Percentiles rank a stretch among this genome's conserved stretches.
These are phyloP conservation scores for Microcebus murinus DNA, from an alignment of 2,113 vertebrate species.

Conservation along the genomic window DNA sequence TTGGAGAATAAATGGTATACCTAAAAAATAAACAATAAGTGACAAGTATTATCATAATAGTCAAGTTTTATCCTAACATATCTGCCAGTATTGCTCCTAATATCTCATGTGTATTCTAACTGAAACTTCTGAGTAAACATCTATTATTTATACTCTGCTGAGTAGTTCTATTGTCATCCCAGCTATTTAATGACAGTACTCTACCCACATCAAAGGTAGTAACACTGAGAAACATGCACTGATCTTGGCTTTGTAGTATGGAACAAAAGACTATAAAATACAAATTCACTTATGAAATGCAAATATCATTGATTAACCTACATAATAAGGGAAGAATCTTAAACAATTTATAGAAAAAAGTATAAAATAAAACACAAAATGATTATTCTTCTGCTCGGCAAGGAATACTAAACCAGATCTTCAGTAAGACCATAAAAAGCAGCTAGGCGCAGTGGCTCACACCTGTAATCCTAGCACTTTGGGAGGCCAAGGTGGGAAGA, in stretches of 20 bases:
- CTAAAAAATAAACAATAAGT: constrained; percentile 81
- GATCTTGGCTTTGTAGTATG: neutral
- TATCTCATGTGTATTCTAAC: neutral
- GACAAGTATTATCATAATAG: neutral
- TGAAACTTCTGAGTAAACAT: constrained; percentile 9
- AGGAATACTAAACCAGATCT: constrained; percentile 13
- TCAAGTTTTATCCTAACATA: neutral
- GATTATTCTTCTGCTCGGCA: constrained; percentile 1
- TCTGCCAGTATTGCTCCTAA: neutral
- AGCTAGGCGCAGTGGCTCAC: no score
- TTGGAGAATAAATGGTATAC: constrained; percentile 98
- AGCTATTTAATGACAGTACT: constrained; percentile 35
- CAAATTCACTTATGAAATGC: constrained; percentile 42
- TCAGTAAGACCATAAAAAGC: constrained; percentile 31
- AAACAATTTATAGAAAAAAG: constrained; percentile 43
- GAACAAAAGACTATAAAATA: constrained; percentile 42
- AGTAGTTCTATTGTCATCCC: neutral
- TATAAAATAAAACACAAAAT: constrained; percentile 52
- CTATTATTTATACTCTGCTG: constrained; percentile 19
- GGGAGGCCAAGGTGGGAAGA: no score
- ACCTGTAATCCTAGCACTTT: no score
- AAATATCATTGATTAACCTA: neutral
- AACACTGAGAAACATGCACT: neutral
- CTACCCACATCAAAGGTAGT: constrained; percentile 23
- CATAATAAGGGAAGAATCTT: neutral